These are phyloP conservation scores for Leptocoma aspasia DNA, from an alignment of 2,113 vertebrate genomes.

Conservation along the genomic window DNA sequence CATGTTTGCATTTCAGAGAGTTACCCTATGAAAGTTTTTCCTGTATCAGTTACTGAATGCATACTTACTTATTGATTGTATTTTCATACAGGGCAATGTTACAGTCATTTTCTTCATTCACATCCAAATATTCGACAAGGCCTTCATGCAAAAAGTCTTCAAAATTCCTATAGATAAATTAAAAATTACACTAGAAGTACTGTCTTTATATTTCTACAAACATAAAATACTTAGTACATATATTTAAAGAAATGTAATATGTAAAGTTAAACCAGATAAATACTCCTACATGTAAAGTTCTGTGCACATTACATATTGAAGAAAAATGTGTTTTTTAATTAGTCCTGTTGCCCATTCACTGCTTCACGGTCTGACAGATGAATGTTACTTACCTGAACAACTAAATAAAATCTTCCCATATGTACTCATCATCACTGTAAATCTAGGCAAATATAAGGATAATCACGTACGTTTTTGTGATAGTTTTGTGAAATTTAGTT, in stretches of 20 bases:
- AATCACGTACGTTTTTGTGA: neutral
- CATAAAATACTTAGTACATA: neutral
- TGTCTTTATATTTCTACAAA: neutral
- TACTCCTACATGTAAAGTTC: neutral
- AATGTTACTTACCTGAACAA: neutral
- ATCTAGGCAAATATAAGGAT: neutral
- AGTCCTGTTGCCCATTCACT: neutral
- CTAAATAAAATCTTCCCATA: neutral
- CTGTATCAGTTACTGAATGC: neutral
- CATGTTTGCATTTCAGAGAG: neutral
- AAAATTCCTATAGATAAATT: slow-evolving; percentile 82
- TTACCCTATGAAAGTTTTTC: neutral
- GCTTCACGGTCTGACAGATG: neutral
- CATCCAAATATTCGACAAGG: slow-evolving; percentile 95
- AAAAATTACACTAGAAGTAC: neutral
- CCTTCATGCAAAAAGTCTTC: slow-evolving; percentile 98
- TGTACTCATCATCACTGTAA: neutral
- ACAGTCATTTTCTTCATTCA: slow-evolving; percentile 99
- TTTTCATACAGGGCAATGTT: slow-evolving; percentile 94
- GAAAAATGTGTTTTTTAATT: neutral
- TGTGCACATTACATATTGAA: neutral
- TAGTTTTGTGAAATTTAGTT: neutral
- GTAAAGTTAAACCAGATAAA: neutral
- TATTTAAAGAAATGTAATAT: neutral
- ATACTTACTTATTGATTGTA: slow-evolving; percentile 89